phyloP scores from a whole-genome alignment of 92 coral and sea anemone species.

The Zoanthus solanderi region DNA sequence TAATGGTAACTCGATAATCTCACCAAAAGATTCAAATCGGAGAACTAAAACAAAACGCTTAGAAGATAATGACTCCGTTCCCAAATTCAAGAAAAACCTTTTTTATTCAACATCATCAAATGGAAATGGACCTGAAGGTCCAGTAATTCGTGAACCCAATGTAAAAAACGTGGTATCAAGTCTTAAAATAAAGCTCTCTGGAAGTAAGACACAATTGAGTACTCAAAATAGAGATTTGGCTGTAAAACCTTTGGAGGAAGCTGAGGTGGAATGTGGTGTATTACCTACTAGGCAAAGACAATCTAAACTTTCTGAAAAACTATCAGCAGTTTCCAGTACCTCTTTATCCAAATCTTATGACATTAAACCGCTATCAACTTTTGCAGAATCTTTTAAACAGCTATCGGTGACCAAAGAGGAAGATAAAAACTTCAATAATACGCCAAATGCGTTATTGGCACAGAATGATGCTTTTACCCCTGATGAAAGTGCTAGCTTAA shows the following conservation, averaged over 20 bases:
- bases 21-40: not conserved
- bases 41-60: not conserved
- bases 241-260: not conserved
- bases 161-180: constrained; percentile 28
- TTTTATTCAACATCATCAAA: constrained; percentile 8
- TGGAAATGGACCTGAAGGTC: not conserved
- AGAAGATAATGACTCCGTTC: not conserved
- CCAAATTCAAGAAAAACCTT: constrained; percentile 10
- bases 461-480: not conserved
- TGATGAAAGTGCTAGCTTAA: not conserved
- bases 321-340: not conserved
- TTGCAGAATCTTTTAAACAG: not conserved
- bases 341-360: not conserved
- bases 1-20: not conserved
- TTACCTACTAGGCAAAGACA: not conserved
- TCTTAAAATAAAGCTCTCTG: constrained; percentile 23
- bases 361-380: not conserved
- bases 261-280: constrained; percentile 2
- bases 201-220: not conserved
- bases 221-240: not conserved
- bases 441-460: not conserved
- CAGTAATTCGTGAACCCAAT: not conserved
- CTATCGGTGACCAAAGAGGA: not conserved
- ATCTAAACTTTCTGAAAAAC: not conserved
- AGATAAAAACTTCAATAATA: not conserved